Base-by-base conservation (phyloP, 1,140 invertebrate genomes). In the Uloborus diversus region DNA sequence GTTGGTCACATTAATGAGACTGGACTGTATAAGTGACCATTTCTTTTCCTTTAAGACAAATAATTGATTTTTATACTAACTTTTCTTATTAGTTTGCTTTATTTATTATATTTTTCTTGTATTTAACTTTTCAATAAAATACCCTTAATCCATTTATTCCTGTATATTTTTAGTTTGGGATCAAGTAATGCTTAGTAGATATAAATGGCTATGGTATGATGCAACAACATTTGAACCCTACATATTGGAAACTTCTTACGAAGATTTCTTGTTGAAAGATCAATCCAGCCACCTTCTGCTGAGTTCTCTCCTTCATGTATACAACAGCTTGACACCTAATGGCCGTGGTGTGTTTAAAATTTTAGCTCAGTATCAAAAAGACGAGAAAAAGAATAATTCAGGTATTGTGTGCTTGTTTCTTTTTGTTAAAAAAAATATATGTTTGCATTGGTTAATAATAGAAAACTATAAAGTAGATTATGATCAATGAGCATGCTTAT, bases 131-230 rank as follows among this genome's bases (percentile, higher is more conserved):
- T 71, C 61, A 56, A n/a, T 13, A 59, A 20, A 27, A 42, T 17
- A 33, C 25, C 2, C n/a, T 14, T 64, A n/a, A 33, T 7, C 1
- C n/a, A 33, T 27, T 42, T 33, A n/a, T n/a, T 33, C n/a, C 20
- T 17, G n/a, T 14, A 1, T 42, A 35, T 68, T 79, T 47, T 73
- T 83, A 95, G 93, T 97, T 81, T 98, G 95, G 95, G 94, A 96
- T 84, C 92, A 95, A 79, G 90, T 88, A 4, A 94, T 94, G 84
- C 86, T 93, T 25, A 93, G 92, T 82, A 90, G 92, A 82, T 96
- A 92, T 82, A 94, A 94, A 83, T 97, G 95, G 87, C 90, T 92
- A 7, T 97, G 95, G 94, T 85, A 85, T 89, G 94, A 98, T 86
- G 90, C 91, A 2, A 96, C 95, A 4, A 95, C 94, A 2, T 93